Conservation (phyloP, 2,113 vertebrate species). For the Cairina moschata region DNA sequence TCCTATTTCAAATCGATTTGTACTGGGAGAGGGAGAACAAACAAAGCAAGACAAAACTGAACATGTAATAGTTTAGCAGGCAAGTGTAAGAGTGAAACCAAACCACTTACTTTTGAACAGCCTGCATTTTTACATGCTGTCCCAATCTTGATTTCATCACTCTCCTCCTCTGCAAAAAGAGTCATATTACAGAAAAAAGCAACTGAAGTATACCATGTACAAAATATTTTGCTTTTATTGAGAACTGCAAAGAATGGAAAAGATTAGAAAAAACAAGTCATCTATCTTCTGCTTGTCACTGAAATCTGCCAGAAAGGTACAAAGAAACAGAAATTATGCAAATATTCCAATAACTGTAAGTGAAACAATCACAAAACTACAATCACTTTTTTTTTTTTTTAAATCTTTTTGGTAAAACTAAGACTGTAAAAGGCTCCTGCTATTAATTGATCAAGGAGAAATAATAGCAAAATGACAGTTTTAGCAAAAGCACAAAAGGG, state of each 20-base stretch:
- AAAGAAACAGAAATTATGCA: background rate
- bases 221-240: background rate
- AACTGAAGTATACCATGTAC: background rate
- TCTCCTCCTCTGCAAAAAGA: conserved; percentile 85
- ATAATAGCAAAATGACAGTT: background rate
- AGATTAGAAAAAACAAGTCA: background rate
- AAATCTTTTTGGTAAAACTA: background rate
- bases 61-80: background rate
- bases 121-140: conserved; percentile 93
- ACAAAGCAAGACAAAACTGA: background rate
- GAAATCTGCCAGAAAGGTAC: background rate
- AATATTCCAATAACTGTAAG: background rate
- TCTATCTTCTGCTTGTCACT: background rate
- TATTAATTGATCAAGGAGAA: background rate
- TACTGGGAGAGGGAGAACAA: background rate
- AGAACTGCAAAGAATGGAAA: background rate
- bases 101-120: conserved; percentile 86
- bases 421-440: background rate
- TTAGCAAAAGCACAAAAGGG: background rate
- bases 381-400: background rate
- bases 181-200: background rate
- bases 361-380: background rate
- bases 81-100: background rate
- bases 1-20: background rate
- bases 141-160: conserved; percentile 91